Base-by-base conservation (phyloP, 2,888 invertebrate species). In the Orthonevra nobilis region DNA sequence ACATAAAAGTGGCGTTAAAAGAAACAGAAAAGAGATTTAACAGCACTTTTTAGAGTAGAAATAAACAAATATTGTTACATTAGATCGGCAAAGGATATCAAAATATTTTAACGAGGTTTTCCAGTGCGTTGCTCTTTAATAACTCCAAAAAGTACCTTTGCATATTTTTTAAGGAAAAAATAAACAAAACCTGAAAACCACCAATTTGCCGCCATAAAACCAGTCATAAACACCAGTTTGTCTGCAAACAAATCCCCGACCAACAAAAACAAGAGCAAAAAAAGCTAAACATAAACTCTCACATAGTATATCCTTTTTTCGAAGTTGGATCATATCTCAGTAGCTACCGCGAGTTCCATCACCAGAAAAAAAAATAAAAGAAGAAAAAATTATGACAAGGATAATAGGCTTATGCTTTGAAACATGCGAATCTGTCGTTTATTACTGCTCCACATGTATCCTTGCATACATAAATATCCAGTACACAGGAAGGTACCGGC, bases 391-490 rank as follows among this genome's bases (percentile, higher is more conserved):
- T 66, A 75, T 52, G 64, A 69, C 70, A 52, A 68, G 48, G 61
- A 75, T 81, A 81, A 81, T 75, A 72, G 81, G 75, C 79, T 82
- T 82, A 82, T 81, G 81, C 58, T 75, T 73, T 58, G 42, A 72
- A 82, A 82, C 83, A 83, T 83, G 82, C 83, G 81, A 83, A 82
- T 81, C 77, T 77, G 81, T 81, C 82, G 74, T 83, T 82, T 75
- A 75, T 69, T 63, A 56, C 63, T 69, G 17, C 50, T 75, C 56
- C 61, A 50, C 63, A 58, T 70, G 52, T 64, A 60, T 52, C 64
- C 36, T 40, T 69, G 42, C 60, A 42, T 52, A 56, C 56, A 61
- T 50, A 63, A 42, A 56, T 61, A 50, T 30, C 40, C 23, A 12
- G 32, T 32, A 14, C 30, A 32, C 42, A 44, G 46, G 34, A 60